Base-by-base conservation (phyloP, 2,113 vertebrate species). In the Hippocampus comes region DNA sequence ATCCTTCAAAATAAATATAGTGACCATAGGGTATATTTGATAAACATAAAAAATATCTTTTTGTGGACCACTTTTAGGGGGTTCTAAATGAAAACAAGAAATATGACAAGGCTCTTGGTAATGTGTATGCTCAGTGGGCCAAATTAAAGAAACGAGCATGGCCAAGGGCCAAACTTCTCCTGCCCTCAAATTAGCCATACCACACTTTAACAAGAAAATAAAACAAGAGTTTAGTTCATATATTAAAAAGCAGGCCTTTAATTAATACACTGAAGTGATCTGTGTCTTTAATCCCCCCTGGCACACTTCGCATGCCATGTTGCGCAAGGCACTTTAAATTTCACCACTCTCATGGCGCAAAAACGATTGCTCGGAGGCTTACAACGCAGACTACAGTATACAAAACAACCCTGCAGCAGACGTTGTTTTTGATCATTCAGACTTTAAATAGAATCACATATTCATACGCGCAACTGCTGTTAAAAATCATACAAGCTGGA, bases 261-360 rank as follows among this genome's bases (percentile, higher is more conserved):
- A 77, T 82, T 88, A 77, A 79, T 79, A 86, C 86, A 89, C 15
- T 82, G 76, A 82, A 81, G 73, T 82, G 69, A 66, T 66, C 48
- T 42, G 42, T 18, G 70, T 86, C 72, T 72, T 78, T 73, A 75
- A 74, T 83, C 41, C 64, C 83, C 66, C 66, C 74, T 74, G 83
- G 79, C 64, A 78, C 84, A 89, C 83, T 85, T 76, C 84, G 77
- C 86, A 82, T 72, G 84, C 87, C 81, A 83, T 88, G 85, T 85
- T 86, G 90, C 90, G 89, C 90, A 93, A 93, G 93, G 93, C 93
- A 93, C 93, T 94, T 92, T 79, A 71, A 89, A 82, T 87, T 87
- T 84, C 86, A 85, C 88, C 83, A 56, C 81, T 81, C 88, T 83
- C 75, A 76, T 84, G 87, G 80, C 81, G 71, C 74, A 67, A 42